Conservation (phyloP, 1,140 invertebrate genomes). For the Magallana gigas region DNA sequence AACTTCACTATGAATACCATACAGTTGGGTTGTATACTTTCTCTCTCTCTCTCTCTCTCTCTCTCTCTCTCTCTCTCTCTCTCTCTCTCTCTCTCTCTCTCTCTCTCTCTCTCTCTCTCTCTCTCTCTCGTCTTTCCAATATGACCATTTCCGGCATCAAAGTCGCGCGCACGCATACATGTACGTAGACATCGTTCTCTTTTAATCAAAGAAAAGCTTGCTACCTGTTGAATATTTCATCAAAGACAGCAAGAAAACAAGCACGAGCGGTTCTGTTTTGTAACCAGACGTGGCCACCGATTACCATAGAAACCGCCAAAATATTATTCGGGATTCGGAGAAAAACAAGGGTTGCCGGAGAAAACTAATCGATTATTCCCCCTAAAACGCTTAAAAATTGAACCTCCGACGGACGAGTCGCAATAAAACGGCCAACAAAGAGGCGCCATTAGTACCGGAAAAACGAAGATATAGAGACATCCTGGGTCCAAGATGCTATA, state of each 20-base stretch:
- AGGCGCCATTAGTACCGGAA: too few relatives aligned
- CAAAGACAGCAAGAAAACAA: not conserved
- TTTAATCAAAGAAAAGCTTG: not conserved
- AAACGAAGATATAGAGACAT: too few relatives aligned
- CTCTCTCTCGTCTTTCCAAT: not conserved
- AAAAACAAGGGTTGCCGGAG: not conserved
- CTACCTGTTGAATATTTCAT: slow-evolving; percentile 1
- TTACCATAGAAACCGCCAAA: slow-evolving; percentile 23
- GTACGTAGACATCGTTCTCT: not conserved
- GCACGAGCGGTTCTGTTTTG: not conserved
- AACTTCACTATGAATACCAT: too few relatives aligned
- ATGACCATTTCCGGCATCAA: not conserved
- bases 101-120: slow-evolving; percentile 20
- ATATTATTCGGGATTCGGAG: not conserved
- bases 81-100: not conserved
- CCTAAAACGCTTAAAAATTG: not conserved
- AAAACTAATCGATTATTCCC: slow-evolving; percentile 1
- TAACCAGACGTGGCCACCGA: not conserved
- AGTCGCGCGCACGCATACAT: too few relatives aligned
- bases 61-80: too few relatives aligned
- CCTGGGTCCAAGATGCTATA: too few relatives aligned
- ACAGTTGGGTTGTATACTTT: too few relatives aligned
- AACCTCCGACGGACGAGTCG: too few relatives aligned
- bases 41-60: too few relatives aligned
- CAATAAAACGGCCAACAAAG: too few relatives aligned